Evolutionary conservation across 2,797 vertebrate genomes (phyloP).

Genomic region (Picus viridis): DNA sequence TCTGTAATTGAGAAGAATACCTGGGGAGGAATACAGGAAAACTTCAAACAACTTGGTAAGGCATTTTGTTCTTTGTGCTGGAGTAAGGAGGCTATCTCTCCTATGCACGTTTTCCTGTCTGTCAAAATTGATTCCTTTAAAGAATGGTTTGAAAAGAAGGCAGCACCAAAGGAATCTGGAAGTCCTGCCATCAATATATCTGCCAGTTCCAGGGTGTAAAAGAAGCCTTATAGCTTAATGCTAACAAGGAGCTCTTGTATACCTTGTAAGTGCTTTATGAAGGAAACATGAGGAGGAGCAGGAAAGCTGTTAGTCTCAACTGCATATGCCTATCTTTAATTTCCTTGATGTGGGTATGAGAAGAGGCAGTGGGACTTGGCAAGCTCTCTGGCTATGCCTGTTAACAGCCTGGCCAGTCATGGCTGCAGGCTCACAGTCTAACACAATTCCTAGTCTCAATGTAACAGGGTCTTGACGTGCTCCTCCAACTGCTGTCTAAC

Average conservation of each 20-base stretch:
- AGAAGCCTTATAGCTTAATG: neutral
- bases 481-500: neutral
- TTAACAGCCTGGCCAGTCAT: neutral
- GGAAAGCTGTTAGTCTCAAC: neutral
- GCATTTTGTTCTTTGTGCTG: neutral
- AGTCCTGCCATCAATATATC: neutral
- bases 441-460: neutral
- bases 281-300: neutral
- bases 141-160: neutral
- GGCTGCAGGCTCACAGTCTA: neutral
- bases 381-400: neutral
- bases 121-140: neutral
- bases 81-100: neutral
- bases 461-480: neutral
- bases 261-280: neutral
- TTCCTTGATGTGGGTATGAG: neutral
- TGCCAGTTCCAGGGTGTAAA: neutral
- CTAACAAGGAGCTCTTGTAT: neutral
- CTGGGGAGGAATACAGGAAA: conserved; percentile 91
- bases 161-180: neutral
- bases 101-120: neutral
- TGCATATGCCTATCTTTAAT: neutral
- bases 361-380: neutral
- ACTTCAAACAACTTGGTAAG: conserved; percentile 90
- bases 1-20: conserved; percentile 96